Percentiles rank a stretch among this genome's conserved stretches.
phyloP scores from a whole-genome alignment of 2,888 invertebrate genomes.

The Trichacis sp. region DNA sequence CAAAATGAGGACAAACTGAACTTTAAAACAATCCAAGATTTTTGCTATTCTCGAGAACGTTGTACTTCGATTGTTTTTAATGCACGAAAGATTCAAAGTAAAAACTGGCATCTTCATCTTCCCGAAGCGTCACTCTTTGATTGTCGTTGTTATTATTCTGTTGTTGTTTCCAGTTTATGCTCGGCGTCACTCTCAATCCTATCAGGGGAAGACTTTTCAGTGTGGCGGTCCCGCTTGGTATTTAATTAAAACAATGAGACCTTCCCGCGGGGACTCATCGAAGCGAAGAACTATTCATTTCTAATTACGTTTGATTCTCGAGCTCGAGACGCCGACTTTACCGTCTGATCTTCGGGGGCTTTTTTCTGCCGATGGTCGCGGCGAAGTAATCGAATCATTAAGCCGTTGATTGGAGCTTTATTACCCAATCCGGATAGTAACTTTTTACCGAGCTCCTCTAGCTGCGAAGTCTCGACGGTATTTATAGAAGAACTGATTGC shows the following conservation, averaged over 20 bases:
- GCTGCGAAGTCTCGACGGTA: conserved; percentile 44
- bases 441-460: conserved; percentile 65
- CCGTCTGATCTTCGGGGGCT: conserved; percentile 26
- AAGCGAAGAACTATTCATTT: conserved; percentile 64
- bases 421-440: conserved; percentile 68
- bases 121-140: conserved; percentile 61
- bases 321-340: conserved; percentile 24
- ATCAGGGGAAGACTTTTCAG: conserved; percentile 58
- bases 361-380: conserved; percentile 33
- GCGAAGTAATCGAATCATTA: conserved; percentile 67
- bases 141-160: conserved; percentile 63
- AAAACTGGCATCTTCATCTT: conserved; percentile 61
- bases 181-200: conserved; percentile 64
- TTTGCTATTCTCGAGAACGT: too few relatives aligned
- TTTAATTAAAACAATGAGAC: conserved; percentile 68
- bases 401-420: conserved; percentile 69
- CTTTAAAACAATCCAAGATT: too few relatives aligned
- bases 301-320: conserved; percentile 68
- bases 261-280: conserved; percentile 46
- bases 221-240: conserved; percentile 48
- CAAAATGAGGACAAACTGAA: too few relatives aligned
- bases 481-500: conserved; percentile 60
- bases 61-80: too few relatives aligned
- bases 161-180: conserved; percentile 67
- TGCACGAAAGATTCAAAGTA: too few relatives aligned